Evolutionary conservation across 2,888 invertebrate genomes (phyloP).

Genomic region (Elysia crispata): DNA sequence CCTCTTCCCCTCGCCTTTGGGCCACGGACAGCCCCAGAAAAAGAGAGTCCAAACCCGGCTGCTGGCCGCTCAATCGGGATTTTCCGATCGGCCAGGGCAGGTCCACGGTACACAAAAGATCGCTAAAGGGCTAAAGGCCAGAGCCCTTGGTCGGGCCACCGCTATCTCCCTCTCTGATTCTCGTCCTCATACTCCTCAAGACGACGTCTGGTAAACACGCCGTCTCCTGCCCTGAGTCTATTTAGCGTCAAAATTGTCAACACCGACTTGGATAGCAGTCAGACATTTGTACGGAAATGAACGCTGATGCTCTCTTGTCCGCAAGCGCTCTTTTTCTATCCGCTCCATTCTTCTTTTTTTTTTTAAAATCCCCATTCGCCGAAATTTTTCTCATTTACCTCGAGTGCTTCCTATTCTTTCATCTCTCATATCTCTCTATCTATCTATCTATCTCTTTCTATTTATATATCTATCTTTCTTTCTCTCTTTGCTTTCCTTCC

Average conservation of each 20-base stretch:
- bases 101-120: too few relatives aligned
- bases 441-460: too few relatives aligned
- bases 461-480: too few relatives aligned
- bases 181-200: conserved; percentile 44
- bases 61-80: neutral
- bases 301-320: conserved; percentile 3
- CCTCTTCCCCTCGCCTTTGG: conserved; percentile 1
- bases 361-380: too few relatives aligned
- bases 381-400: too few relatives aligned
- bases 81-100: too few relatives aligned
- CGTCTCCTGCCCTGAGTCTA: conserved; percentile 43
- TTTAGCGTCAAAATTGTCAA: conserved; percentile 52
- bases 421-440: too few relatives aligned
- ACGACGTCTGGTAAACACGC: conserved; percentile 47
- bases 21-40: too few relatives aligned
- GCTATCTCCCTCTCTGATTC: neutral
- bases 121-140: too few relatives aligned
- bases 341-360: too few relatives aligned
- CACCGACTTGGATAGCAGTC: conserved; percentile 47
- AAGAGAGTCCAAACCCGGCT: conserved; percentile 23
- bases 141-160: too few relatives aligned
- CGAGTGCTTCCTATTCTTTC: too few relatives aligned
- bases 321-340: neutral
- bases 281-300: conserved; percentile 52
- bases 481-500: neutral